These are phyloP conservation scores for Cathartes aura DNA, from an alignment of 2,113 vertebrate species.

Conservation along the genomic window DNA sequence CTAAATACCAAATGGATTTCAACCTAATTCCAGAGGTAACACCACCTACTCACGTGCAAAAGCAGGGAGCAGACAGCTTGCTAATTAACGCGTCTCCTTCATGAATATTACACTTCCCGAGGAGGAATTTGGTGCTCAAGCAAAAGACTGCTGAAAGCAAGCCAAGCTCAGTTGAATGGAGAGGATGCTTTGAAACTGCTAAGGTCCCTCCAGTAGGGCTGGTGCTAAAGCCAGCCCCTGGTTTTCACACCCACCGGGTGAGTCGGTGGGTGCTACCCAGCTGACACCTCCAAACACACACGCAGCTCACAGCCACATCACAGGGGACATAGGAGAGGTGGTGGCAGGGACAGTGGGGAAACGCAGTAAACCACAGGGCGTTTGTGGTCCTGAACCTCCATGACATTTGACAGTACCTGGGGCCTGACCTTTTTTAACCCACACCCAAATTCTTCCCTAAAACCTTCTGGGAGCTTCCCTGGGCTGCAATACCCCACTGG, in stretches of 20 bases:
- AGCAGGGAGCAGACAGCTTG: conserved; percentile 32
- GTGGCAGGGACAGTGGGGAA: rapidly evolving
- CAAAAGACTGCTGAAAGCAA: background rate
- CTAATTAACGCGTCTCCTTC: conserved; percentile 40
- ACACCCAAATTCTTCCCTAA: background rate
- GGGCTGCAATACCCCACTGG: background rate
- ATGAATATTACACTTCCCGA: background rate
- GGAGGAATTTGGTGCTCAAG: conserved; percentile 8
- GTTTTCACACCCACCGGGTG: background rate
- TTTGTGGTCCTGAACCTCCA: background rate
- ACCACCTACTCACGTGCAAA: conserved; percentile 42
- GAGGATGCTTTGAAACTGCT: background rate
- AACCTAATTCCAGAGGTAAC: conserved; percentile 54
- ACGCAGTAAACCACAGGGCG: background rate
- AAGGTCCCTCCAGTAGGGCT: background rate
- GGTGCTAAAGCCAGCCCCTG: background rate
- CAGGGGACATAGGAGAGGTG: background rate
- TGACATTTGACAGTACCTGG: background rate
- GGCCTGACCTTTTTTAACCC: background rate
- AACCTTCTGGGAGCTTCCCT: background rate
- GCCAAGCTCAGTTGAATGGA: background rate
- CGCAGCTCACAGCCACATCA: background rate
- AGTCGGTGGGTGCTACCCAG: background rate
- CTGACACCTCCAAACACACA: background rate
- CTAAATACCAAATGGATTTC: conserved; percentile 36